Base-by-base conservation (phyloP, 2,113 vertebrate species). In the Mirounga angustirostris region DNA sequence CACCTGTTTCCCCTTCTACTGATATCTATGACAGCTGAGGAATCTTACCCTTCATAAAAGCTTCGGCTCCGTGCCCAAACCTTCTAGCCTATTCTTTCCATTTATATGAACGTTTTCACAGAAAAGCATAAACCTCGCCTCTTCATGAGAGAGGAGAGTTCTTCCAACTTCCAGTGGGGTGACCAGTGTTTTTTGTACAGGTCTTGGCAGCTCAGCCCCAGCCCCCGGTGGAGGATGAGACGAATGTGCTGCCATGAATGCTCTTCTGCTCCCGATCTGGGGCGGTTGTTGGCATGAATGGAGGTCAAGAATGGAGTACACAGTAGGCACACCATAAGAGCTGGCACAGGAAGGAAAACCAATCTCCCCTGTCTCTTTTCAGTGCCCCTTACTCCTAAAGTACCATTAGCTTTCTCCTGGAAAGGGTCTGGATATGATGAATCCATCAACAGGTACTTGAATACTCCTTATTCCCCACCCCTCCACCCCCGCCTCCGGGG, bases 1-100 rank as follows among this genome's bases (percentile, higher is more conserved):
- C 94, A 96, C 96, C 95, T 97, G 89, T 91, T 97, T 92, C 58
- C 93, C 63, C 69, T 96, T 84, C 94, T 59, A 83, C 81, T 78
- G 59, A 91, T 93, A 79, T 54, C 74, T 73, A 87, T 86, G 96
- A 97, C 96, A 96, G 91, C 93, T 92, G 96, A 97, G 97, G 88
- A 93, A 93, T 97, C 91, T 40, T 74, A 74, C 89, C 33, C 95
- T 89, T 52, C 88, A 82, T 59, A 28, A 78, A 95, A 87, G 28
- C 71, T 88, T 94, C 15, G 6, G 79, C 96, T 87, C 46, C 9
- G 15, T 40, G 83, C 85, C 91, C 65, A 36, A 90, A 43, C 21
- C 61, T 93, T 61, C 91, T 93, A 93, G 83, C 9, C 74, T 82
- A 78, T 89, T 84, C 67, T 91, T 91, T 26, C 36, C 74, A 76